Conservation (phyloP, 1,140 invertebrate genomes). For the Ctenoplectra terminalis region DNA sequence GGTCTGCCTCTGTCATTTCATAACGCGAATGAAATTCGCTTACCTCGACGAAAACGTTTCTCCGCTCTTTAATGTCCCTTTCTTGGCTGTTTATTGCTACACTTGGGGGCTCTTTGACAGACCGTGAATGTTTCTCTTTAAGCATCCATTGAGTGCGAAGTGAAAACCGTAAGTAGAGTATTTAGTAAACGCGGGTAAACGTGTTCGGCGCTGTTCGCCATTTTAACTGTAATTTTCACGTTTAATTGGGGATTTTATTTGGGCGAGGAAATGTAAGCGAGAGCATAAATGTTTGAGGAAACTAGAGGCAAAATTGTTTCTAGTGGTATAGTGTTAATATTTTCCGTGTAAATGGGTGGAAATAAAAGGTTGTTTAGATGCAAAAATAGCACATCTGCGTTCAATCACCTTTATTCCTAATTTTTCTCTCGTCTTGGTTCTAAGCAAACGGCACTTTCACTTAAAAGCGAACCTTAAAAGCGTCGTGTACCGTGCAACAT, state of each 20-base stretch:
- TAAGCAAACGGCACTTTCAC: constrained; percentile 1
- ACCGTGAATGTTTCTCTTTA: not conserved
- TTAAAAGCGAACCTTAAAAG: not conserved
- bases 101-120: not conserved
- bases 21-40: constrained; percentile 6
- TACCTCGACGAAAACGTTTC: not conserved
- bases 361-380: not conserved
- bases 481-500: not conserved
- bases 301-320: not conserved
- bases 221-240: too few species aligned
- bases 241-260: too few species aligned
- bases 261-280: too few species aligned
- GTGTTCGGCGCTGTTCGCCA: too few species aligned
- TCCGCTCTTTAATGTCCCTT: not conserved
- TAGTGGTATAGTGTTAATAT: not conserved
- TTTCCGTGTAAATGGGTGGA: not conserved
- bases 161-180: not conserved
- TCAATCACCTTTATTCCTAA: constrained; percentile 14
- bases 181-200: not conserved
- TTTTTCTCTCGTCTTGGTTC: not conserved
- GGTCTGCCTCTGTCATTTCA: not conserved
- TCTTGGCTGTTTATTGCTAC: not conserved
- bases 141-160: not conserved
- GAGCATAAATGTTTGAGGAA: not conserved
- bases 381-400: not conserved